These are phyloP conservation scores for Maconellicoccus hirsutus DNA, from an alignment of 1,140 invertebrate species.

Conservation along the genomic window DNA sequence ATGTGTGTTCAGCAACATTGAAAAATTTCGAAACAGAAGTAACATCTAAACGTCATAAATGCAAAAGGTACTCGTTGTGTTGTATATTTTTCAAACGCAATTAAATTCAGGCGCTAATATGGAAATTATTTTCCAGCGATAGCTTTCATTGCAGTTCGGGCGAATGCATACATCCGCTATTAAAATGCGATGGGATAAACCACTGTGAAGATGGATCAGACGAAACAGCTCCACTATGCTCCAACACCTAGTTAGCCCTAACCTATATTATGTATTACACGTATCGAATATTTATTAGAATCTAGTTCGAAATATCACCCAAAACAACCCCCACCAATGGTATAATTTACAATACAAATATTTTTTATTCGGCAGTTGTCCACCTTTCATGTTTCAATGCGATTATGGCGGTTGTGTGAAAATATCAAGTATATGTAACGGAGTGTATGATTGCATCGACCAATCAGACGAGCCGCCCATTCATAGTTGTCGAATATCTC, in stretches of 20 bases:
- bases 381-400: slow-evolving; percentile 11
- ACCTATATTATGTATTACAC: not conserved
- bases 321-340: not conserved
- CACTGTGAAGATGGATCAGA: not conserved
- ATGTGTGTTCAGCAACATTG: not conserved
- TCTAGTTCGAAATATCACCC: not conserved
- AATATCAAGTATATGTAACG: slow-evolving; percentile 12
- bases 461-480: not conserved
- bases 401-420: not conserved
- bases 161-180: not conserved
- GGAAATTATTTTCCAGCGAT: not conserved
- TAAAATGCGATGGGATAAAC: not conserved
- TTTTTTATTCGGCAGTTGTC: not conserved
- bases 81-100: not conserved
- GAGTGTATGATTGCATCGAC: not conserved
- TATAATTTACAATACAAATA: not conserved
- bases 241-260: not conserved
- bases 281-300: not conserved
- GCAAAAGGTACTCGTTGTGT: not conserved
- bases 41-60: not conserved
- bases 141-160: not conserved
- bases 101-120: not conserved
- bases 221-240: not conserved
- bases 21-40: not conserved
- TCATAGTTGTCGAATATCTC: not conserved